Evolutionary conservation across 2,888 invertebrate species (phyloP).

Genomic region (Baronia brevicornis): DNA sequence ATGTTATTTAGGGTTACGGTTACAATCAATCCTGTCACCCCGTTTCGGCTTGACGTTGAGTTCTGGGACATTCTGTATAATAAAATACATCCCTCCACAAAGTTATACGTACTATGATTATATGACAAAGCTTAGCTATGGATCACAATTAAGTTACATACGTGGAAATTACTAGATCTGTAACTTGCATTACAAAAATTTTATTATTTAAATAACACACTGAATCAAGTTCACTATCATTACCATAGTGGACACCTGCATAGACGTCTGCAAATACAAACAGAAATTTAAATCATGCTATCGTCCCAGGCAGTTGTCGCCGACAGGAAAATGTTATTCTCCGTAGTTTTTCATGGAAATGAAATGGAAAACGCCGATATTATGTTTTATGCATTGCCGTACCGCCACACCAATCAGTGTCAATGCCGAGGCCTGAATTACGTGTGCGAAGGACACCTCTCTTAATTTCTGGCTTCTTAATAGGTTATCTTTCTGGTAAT

Average conservation of each 20-base stretch:
- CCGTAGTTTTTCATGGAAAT: constrained; percentile 36
- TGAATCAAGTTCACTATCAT: constrained; percentile 8
- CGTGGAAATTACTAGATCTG: no score
- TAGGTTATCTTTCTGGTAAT: constrained; percentile 7
- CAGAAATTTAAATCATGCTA: constrained; percentile 21
- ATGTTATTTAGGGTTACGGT: no score
- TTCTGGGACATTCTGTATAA: no score
- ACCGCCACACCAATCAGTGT: constrained; percentile 50
- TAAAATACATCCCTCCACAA: no score
- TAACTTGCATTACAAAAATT: no score
- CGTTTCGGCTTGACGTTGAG: no score
- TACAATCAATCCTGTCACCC: no score
- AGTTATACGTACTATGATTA: no score
- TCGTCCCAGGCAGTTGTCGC: constrained; percentile 10
- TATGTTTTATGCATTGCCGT: constrained; percentile 47
- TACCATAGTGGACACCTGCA: constrained; percentile 13
- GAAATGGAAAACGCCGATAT: constrained; percentile 27
- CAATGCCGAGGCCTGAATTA: constrained; percentile 44
- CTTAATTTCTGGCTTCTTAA: constrained; percentile 11
- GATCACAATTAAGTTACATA: no score
- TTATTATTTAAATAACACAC: no score
- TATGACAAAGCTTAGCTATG: no score
- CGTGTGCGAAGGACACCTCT: constrained; percentile 14
- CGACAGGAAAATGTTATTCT: constrained; percentile 20
- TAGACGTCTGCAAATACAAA: constrained; percentile 18